A percentile compares a stretch with the other conserved stretches of the same genome.
Conservation (phyloP, 1,140 invertebrate genomes). For the Aphelenchoides fujianensis region DNA sequence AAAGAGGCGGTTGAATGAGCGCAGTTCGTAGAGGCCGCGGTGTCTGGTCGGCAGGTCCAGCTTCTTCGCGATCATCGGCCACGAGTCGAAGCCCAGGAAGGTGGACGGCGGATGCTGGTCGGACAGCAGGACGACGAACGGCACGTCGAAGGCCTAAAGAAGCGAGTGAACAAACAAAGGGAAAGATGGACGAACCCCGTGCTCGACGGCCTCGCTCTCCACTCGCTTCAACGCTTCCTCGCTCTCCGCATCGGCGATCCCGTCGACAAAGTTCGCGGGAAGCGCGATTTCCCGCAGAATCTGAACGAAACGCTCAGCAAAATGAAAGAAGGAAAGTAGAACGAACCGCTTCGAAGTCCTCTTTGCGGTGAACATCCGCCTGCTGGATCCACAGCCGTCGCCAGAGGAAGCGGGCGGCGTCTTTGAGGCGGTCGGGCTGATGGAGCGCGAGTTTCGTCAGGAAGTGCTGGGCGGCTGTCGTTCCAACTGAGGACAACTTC, state of each 20-base stretch:
- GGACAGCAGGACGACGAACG: slow-evolving; percentile 5
- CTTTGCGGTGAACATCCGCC: neutral
- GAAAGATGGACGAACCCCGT: neutral
- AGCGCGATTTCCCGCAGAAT: slow-evolving; percentile 6
- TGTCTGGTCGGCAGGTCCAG: neutral
- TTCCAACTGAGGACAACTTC: neutral
- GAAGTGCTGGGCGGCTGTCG: slow-evolving; percentile 13
- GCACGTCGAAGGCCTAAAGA: slow-evolving; percentile 10
- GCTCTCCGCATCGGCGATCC: neutral
- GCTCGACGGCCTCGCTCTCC: slow-evolving; percentile 1
- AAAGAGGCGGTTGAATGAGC: slow-evolving; percentile 20
- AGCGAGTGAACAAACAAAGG: neutral
- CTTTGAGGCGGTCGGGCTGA: neutral
- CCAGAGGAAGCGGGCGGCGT: slow-evolving; percentile 11
- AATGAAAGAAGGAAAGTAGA: no score
- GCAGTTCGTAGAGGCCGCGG: neutral
- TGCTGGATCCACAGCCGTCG: slow-evolving; percentile 12
- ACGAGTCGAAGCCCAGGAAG: slow-evolving; percentile 12
- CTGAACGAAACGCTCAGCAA: neutral
- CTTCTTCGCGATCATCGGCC: slow-evolving; percentile 9
- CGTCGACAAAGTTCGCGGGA: neutral
- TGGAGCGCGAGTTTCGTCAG: neutral
- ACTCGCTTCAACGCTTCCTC: neutral
- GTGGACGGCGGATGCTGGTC: neutral
- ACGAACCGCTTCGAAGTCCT: slow-evolving; percentile 15